These are phyloP conservation scores for Ectobius pallidus DNA, from an alignment of 2,888 invertebrate species.

Conservation along the genomic window DNA sequence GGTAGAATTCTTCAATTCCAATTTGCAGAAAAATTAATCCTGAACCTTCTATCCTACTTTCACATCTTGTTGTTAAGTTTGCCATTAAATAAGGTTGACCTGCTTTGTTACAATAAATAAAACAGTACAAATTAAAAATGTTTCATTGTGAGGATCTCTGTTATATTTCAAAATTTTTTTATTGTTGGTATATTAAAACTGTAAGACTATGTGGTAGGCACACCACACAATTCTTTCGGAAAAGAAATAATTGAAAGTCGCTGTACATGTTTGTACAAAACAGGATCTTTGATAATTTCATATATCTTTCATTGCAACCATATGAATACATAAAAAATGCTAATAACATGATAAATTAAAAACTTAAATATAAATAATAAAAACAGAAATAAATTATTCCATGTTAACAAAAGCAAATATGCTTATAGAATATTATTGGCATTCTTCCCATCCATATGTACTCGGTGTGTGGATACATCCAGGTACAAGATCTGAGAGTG, in stretches of 20 bases:
- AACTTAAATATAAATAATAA: slow-evolving; percentile 40
- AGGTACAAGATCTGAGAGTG: slow-evolving; percentile 25
- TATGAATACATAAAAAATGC: slow-evolving; percentile 36
- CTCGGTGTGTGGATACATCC: not conserved
- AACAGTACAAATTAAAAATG: too few species aligned
- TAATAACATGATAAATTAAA: slow-evolving; percentile 39
- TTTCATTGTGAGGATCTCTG: too few species aligned
- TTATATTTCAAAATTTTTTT: slow-evolving; percentile 10
- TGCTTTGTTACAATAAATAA: too few species aligned
- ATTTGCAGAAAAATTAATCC: too few species aligned
- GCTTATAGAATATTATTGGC: not conserved
- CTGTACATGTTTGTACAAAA: slow-evolving; percentile 29
- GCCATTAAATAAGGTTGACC: too few species aligned
- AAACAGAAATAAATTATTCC: slow-evolving; percentile 41
- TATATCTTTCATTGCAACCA: slow-evolving; percentile 9
- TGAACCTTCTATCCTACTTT: too few species aligned
- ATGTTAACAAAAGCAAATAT: slow-evolving; percentile 38
- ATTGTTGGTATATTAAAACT: slow-evolving; percentile 13
- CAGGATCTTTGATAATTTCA: slow-evolving; percentile 10
- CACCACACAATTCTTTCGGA: slow-evolving; percentile 26
- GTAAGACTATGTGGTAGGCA: not conserved
- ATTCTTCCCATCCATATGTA: not conserved
- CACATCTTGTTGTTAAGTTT: too few species aligned
- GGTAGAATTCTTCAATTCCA: too few species aligned
- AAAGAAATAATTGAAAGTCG: not conserved